Evolutionary conservation across 2,113 vertebrate genomes (phyloP).

Genomic region (Odontesthes bonariensis): DNA sequence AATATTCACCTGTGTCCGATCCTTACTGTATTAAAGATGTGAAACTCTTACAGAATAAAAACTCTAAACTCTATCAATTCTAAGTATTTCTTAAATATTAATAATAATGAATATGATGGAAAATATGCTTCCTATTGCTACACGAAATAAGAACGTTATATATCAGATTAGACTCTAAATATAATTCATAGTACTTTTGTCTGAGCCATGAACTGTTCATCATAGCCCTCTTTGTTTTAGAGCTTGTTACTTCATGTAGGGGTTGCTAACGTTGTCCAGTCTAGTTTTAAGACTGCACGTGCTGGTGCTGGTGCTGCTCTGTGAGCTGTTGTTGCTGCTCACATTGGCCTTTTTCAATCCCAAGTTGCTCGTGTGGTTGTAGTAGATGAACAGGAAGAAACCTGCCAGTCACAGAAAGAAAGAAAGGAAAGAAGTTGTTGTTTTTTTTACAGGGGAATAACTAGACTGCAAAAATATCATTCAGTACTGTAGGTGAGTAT

Average conservation of each 20-base stretch:
- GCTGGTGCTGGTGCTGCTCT: neutral
- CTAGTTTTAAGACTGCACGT: neutral
- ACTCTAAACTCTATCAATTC: too few relatives aligned
- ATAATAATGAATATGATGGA: neutral
- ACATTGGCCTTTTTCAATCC: accelerated
- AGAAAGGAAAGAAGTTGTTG: neutral
- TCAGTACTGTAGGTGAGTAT: too few relatives aligned
- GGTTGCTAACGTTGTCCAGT: conserved; percentile 33
- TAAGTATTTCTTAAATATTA: neutral
- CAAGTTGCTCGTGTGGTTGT: conserved; percentile 54
- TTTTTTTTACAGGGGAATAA: neutral
- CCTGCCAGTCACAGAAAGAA: conserved; percentile 61
- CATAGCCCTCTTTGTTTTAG: neutral
- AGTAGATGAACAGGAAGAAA: conserved; percentile 82
- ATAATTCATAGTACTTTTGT: neutral
- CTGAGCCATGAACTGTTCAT: neutral
- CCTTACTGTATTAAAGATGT: neutral
- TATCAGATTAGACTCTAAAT: neutral
- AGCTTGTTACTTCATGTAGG: neutral
- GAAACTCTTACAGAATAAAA: too few relatives aligned
- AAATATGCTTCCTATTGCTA: neutral
- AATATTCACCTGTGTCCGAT: neutral
- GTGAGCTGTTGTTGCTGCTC: accelerated
- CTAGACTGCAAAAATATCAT: too few relatives aligned
- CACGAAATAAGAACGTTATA: neutral